Percentiles rank a stretch among this genome's conserved stretches.
These are phyloP conservation scores for Himalopsyche japonica DNA, from an alignment of 2,888 invertebrate species.

Conservation along the genomic window DNA sequence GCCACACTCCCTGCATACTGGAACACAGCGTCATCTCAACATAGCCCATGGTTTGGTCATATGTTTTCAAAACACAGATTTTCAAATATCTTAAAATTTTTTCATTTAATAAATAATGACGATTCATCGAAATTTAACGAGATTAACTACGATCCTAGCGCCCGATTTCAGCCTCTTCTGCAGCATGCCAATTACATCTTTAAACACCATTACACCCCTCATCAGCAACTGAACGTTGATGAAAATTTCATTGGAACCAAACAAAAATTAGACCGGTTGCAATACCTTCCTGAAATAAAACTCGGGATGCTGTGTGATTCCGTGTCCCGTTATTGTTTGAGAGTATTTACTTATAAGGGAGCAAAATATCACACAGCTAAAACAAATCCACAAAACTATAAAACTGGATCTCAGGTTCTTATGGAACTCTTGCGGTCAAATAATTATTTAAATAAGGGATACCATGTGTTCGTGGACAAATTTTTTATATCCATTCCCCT, in stretches of 20 bases:
- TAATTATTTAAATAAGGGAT: slow-evolving; percentile 41
- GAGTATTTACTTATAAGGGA: slow-evolving; percentile 39
- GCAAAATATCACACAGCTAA: slow-evolving; percentile 34
- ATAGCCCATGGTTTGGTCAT: slow-evolving; percentile 22
- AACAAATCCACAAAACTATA: slow-evolving; percentile 37
- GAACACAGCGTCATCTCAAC: slow-evolving; percentile 2
- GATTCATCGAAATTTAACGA: slow-evolving; percentile 33
- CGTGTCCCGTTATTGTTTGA: slow-evolving; percentile 39
- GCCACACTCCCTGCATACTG: background rate
- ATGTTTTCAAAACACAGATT: slow-evolving; percentile 42
- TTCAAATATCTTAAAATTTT: slow-evolving; percentile 39
- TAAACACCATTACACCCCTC: slow-evolving; percentile 39
- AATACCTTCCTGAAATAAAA: slow-evolving; percentile 32
- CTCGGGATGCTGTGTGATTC: slow-evolving; percentile 42
- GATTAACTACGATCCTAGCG: slow-evolving; percentile 40
- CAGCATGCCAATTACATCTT: slow-evolving; percentile 42
- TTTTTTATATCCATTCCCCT: slow-evolving; percentile 39
- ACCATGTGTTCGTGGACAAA: slow-evolving; percentile 8
- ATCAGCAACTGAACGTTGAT: slow-evolving; percentile 41
- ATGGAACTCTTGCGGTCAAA: slow-evolving; percentile 37
- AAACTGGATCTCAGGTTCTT: slow-evolving; percentile 36
- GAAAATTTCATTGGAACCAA: slow-evolving; percentile 43
- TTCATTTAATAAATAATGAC: slow-evolving; percentile 27
- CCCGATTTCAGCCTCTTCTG: slow-evolving; percentile 37
- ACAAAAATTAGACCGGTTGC: slow-evolving; percentile 37